Percentiles rank a stretch among this genome's conserved stretches.
Evolutionary conservation across 2,113 vertebrate species (phyloP).

Genomic region (Protobothrops mucrosquamatus): DNA sequence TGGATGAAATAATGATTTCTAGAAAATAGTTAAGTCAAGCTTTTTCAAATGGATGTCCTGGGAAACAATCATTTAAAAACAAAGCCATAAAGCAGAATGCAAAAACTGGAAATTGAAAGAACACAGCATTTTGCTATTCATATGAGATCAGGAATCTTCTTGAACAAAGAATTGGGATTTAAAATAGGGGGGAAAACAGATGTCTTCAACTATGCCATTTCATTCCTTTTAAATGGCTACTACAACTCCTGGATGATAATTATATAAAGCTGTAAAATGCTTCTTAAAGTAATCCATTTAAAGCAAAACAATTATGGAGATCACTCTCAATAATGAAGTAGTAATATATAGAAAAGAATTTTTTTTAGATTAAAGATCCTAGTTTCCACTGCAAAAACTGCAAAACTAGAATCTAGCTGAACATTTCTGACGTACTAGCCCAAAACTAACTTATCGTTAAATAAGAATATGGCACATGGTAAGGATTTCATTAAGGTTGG

Average conservation of each 20-base stretch:
- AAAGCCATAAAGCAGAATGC: neutral
- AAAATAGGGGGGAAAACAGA: neutral
- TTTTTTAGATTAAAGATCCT: neutral
- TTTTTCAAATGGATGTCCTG: neutral
- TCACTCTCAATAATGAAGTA: neutral
- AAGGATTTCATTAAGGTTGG: neutral
- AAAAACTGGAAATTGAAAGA: neutral
- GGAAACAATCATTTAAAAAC: neutral
- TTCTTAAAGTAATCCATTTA: neutral
- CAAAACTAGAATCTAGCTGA: neutral
- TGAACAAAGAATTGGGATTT: neutral
- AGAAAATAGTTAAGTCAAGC: neutral
- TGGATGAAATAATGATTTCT: neutral
- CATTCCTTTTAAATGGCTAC: neutral
- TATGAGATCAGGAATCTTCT: neutral
- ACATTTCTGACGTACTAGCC: neutral
- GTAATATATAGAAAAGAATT: neutral
- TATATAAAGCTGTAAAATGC: neutral
- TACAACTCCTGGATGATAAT: neutral
- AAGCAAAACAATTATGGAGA: neutral
- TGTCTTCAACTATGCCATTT: neutral
- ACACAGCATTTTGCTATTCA: neutral
- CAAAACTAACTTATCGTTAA: neutral
- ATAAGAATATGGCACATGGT: neutral
- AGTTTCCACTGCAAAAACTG: neutral